phyloP scores from a whole-genome alignment of 2,888 invertebrate species.

The Shargacucullia verbasci region DNA sequence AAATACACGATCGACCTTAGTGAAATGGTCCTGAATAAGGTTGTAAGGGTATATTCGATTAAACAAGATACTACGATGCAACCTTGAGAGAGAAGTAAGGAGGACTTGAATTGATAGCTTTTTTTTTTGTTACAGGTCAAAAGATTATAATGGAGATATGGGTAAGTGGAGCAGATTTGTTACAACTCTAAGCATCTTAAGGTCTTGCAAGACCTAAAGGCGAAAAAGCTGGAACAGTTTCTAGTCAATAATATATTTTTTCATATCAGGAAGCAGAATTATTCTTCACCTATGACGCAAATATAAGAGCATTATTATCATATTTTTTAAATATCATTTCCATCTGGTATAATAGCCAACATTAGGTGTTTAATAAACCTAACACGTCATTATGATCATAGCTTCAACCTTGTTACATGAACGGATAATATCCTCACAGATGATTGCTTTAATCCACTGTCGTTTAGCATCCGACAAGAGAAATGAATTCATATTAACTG shows the following conservation, averaged over 20 bases:
- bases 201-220: no score
- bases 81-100: no score
- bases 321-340: constrained; percentile 5
- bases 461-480: constrained; percentile 2
- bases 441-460: constrained; percentile 29
- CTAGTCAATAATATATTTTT: no score
- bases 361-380: constrained; percentile 39
- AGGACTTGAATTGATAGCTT: no score
- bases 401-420: constrained; percentile 33
- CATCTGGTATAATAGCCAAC: constrained; percentile 9
- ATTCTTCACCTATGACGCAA: neutral
- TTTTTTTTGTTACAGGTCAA: no score
- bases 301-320: no score
- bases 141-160: no score
- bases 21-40: constrained; percentile 22
- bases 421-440: constrained; percentile 22
- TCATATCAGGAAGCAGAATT: neutral
- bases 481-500: neutral
- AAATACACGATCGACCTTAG: constrained; percentile 68
- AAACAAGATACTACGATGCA: neutral
- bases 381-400: constrained; percentile 47
- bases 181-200: no score
- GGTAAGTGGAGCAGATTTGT: no score
- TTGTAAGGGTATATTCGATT: neutral
- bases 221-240: no score